Evolutionary conservation across 2,888 invertebrate species (phyloP).

Genomic region (Copidosoma aretas): DNA sequence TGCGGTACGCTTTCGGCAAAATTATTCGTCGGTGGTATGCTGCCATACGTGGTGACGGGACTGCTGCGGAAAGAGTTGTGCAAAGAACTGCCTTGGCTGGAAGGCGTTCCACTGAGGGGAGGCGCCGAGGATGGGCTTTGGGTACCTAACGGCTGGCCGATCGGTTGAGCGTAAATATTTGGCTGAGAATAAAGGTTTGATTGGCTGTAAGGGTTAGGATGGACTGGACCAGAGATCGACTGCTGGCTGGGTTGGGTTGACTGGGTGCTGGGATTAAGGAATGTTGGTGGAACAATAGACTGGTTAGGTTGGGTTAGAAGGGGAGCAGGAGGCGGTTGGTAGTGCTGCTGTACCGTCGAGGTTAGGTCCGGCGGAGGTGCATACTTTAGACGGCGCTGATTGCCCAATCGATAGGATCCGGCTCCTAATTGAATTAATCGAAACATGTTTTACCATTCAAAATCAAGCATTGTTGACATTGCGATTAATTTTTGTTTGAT

Average conservation of each 20-base stretch:
- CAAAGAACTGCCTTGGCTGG: constrained; percentile 44
- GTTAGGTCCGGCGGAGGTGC: constrained; percentile 78
- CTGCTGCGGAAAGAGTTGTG: constrained; percentile 49
- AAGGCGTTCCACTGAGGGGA: constrained; percentile 38
- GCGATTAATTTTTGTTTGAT: neutral
- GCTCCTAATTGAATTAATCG: constrained; percentile 42
- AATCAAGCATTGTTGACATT: no score
- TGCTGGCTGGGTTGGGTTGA: neutral
- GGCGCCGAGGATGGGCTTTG: constrained; percentile 23
- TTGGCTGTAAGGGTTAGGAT: no score
- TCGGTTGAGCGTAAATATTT: neutral
- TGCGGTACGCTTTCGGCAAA: constrained; percentile 43
- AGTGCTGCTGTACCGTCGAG: constrained; percentile 12
- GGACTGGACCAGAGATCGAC: no score
- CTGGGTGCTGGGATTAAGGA: constrained; percentile 45
- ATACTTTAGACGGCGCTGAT: constrained; percentile 74
- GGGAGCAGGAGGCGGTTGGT: constrained; percentile 13
- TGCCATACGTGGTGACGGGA: constrained; percentile 38
- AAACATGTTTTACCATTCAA: neutral
- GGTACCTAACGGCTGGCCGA: neutral
- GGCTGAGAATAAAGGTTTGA: no score
- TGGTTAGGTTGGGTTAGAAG: constrained; percentile 23
- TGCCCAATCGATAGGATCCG: constrained; percentile 70
- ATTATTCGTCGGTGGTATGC: neutral
- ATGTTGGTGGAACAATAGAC: constrained; percentile 33